phyloP scores from a whole-genome alignment of 1,140 invertebrate genomes.

The Druon quercuslanigerum region DNA sequence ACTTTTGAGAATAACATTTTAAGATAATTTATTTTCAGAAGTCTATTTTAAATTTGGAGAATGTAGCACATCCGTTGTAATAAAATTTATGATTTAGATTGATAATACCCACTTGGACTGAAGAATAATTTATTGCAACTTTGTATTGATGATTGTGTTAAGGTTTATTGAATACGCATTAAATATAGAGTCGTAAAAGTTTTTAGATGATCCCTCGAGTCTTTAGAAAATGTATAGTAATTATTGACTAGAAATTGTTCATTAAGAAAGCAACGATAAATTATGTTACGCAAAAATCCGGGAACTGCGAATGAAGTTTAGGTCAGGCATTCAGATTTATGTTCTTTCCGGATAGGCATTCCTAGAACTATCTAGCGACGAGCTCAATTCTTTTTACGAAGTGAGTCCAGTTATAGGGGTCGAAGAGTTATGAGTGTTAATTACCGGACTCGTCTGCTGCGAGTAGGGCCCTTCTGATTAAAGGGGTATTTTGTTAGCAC shows the following conservation, averaged over 20 bases:
- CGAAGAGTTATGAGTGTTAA: constrained; percentile 68
- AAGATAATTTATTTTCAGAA: no score
- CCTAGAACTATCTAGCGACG: constrained; percentile 56
- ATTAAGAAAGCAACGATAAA: constrained; percentile 20
- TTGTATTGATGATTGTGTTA: background rate
- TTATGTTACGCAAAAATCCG: constrained; percentile 27
- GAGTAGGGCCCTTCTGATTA: constrained; percentile 58
- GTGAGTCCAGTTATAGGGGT: constrained; percentile 52
- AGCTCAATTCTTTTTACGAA: constrained; percentile 53
- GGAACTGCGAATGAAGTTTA: constrained; percentile 22
- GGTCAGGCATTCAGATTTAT: constrained; percentile 50
- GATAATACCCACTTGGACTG: no score
- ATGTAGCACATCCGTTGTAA: no score
- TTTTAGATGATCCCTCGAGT: background rate
- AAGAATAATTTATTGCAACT: no score
- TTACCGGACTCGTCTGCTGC: constrained; percentile 62
- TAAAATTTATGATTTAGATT: no score
- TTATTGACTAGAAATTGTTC: constrained; percentile 25
- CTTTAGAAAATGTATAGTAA: constrained; percentile 23
- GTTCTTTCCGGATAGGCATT: constrained; percentile 54
- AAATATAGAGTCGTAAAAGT: constrained; percentile 14
- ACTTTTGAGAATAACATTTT: no score
- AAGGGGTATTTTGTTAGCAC: constrained; percentile 64
- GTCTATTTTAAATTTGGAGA: no score
- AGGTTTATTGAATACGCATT: constrained; percentile 14